Percentiles rank a stretch among this genome's conserved stretches.
These are phyloP conservation scores for Eulacestoma nigropectus DNA, from an alignment of 2,113 vertebrate genomes.

Conservation along the genomic window DNA sequence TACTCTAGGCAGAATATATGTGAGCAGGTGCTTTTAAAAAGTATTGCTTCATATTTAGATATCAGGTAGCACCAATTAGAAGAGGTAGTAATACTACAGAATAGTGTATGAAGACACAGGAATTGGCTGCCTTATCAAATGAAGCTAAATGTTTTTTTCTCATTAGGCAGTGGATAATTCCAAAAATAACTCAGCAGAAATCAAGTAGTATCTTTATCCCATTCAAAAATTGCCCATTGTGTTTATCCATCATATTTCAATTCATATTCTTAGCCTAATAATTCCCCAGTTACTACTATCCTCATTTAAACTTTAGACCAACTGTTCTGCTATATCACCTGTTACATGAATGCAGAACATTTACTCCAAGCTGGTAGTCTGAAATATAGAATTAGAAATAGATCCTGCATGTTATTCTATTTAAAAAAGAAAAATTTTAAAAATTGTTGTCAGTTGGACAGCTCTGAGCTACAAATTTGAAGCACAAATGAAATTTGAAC, in stretches of 20 bases:
- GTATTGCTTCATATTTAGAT: not conserved
- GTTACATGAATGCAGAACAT: not conserved
- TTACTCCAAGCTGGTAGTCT: not conserved
- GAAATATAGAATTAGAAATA: slow-evolving; percentile 9
- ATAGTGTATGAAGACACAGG: not conserved
- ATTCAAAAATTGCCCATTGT: not conserved
- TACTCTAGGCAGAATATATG: not conserved
- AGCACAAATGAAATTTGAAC: slow-evolving; percentile 39
- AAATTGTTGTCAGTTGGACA: not conserved
- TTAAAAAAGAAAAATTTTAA: not conserved
- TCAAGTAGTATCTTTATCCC: not conserved
- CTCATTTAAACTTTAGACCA: slow-evolving; percentile 1
- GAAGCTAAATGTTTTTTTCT: not conserved
- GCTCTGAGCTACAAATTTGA: slow-evolving; percentile 4
- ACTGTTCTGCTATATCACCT: not conserved
- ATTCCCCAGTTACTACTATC: not conserved
- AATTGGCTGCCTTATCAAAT: not conserved
- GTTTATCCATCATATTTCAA: not conserved
- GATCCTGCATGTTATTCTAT: not conserved
- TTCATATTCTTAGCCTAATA: not conserved
- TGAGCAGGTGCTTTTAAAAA: not conserved
- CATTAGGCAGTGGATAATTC: not conserved
- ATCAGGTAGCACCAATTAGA: not conserved
- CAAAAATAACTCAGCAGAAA: not conserved
- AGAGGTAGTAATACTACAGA: not conserved